phyloP scores from a whole-genome alignment of 2,888 invertebrate species.

The Meandrusa payeni region DNA sequence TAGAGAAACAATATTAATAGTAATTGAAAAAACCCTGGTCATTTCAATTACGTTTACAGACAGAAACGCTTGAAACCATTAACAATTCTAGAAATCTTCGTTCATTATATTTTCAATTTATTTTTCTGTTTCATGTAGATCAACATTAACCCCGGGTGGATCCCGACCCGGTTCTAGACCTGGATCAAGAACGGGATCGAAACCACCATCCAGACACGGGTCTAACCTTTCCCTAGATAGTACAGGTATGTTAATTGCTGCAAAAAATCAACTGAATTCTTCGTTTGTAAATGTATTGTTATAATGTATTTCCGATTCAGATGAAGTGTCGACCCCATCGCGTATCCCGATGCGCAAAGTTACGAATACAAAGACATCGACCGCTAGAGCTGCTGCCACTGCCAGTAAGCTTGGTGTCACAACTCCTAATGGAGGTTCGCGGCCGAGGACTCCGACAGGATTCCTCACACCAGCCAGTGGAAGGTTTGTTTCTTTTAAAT shows the following conservation, averaged over 20 bases:
- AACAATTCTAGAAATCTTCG: too few relatives aligned
- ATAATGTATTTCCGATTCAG: conserved; percentile 49
- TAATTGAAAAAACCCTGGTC: too few relatives aligned
- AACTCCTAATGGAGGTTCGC: conserved; percentile 83
- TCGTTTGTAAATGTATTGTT: conserved; percentile 19
- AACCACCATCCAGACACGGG: conserved; percentile 96
- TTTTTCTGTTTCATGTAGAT: conserved; percentile 65
- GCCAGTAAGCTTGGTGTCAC: conserved; percentile 80
- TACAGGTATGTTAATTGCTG: conserved; percentile 82
- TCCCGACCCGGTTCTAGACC: conserved; percentile 93
- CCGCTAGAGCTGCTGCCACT: conserved; percentile 80
- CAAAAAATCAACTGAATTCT: conserved; percentile 1
- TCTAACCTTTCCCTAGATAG: conserved; percentile 95
- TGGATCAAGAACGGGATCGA: conserved; percentile 92
- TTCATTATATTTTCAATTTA: too few relatives aligned
- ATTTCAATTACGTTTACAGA: too few relatives aligned
- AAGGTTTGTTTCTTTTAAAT: conserved; percentile 77
- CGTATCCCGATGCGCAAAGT: conserved; percentile 90
- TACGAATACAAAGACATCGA: conserved; percentile 79
- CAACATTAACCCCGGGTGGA: conserved; percentile 88
- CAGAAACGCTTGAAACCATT: too few relatives aligned
- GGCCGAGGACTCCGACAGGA: conserved; percentile 89
- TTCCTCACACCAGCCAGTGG: conserved; percentile 88
- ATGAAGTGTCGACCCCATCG: conserved; percentile 87
- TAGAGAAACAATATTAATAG: too few relatives aligned